phyloP scores from a whole-genome alignment of 2,113 vertebrate species.

The Craseonycteris thonglongyai region DNA sequence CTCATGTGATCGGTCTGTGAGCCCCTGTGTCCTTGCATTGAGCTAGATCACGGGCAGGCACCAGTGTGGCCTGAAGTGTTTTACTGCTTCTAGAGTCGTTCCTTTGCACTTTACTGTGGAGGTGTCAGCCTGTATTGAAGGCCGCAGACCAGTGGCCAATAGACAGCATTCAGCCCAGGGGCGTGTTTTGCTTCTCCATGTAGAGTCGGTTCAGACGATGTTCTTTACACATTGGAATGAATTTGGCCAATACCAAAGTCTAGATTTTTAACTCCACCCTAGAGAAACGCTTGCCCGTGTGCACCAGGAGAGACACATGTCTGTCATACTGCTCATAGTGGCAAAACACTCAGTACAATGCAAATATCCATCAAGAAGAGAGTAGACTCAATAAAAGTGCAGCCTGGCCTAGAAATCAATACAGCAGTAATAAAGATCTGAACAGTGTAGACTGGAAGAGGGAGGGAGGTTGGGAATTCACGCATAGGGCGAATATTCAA shows the following conservation, averaged over 20 bases:
- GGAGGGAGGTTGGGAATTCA: background rate
- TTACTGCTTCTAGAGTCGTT: background rate
- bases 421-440: background rate
- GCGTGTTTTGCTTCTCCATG: background rate
- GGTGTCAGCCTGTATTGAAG: background rate
- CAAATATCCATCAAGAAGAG: background rate
- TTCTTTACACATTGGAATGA: background rate
- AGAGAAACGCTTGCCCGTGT: background rate
- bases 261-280: background rate
- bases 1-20: background rate
- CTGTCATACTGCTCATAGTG: rapidly evolving
- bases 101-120: background rate
- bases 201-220: background rate
- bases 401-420: background rate
- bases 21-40: background rate
- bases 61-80: rapidly evolving
- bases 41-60: background rate
- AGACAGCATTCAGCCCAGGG: background rate
- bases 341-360: background rate
- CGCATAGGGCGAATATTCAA: background rate
- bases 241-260: background rate
- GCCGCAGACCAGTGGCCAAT: rapidly evolving
- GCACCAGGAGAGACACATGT: background rate
- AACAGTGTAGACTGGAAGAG: background rate
- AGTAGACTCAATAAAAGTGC: background rate